Conservation (phyloP, 2,113 vertebrate species). For the Forbesichthys agassizii region DNA sequence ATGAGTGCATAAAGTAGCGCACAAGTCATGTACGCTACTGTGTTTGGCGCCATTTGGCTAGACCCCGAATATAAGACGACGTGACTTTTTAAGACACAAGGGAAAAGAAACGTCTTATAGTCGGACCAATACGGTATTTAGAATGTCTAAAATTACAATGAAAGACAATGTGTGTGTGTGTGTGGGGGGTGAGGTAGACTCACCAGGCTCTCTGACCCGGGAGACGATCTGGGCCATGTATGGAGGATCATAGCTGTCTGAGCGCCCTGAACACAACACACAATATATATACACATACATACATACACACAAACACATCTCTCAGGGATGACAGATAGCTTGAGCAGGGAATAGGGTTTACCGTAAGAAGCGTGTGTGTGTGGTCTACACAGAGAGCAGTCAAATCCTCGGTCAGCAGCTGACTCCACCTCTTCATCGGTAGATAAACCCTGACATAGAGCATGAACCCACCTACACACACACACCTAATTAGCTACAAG, state of each 20-base stretch:
- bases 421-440: constrained; percentile 90
- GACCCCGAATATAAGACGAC: too few species aligned
- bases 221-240: constrained; percentile 62
- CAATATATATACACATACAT: neutral
- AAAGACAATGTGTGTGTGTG: too few species aligned
- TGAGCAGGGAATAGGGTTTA: constrained; percentile 72
- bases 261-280: constrained; percentile 41
- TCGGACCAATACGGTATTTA: too few species aligned
- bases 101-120: too few species aligned
- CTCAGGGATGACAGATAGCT: neutral
- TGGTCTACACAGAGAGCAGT: constrained; percentile 90
- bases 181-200: constrained; percentile 11
- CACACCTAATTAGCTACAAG: too few species aligned
- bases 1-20: too few species aligned
- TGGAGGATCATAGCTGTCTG: constrained; percentile 41
- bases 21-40: too few species aligned
- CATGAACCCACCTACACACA: constrained; percentile 89
- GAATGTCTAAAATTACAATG: too few species aligned
- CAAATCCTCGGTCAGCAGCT: constrained; percentile 90
- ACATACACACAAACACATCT: neutral
- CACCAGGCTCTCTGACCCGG: constrained; percentile 61
- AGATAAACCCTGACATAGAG: constrained; percentile 89
- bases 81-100: too few species aligned
- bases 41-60: too few species aligned
- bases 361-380: constrained; percentile 78